Percentiles rank a stretch among this genome's conserved stretches.
Evolutionary conservation across 1,140 invertebrate species (phyloP).

Genomic region (Papilio helenus): DNA sequence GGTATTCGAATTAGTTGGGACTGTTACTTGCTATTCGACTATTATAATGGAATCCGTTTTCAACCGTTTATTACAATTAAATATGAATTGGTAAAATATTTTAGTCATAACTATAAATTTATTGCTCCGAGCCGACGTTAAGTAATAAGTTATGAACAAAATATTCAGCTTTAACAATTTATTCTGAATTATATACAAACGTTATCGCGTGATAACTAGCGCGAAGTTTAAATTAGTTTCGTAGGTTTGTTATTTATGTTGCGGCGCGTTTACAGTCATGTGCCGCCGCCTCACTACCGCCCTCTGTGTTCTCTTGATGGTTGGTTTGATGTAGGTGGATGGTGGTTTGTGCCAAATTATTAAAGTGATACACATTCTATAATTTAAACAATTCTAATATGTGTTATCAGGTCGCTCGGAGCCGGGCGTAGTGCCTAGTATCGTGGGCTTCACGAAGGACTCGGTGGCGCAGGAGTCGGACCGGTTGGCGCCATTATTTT

Average conservation of each 20-base stretch:
- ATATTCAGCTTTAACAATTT: background rate
- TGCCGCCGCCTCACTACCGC: background rate
- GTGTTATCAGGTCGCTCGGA: conserved; percentile 78
- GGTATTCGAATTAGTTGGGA: background rate
- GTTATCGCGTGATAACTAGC: conserved; percentile 30
- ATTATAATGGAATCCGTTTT: background rate
- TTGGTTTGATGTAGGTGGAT: no score
- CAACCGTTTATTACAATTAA: background rate
- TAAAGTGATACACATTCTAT: background rate
- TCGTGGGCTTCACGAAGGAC: conserved; percentile 79
- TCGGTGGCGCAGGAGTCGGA: conserved; percentile 77
- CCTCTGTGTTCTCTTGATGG: background rate
- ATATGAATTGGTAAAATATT: background rate
- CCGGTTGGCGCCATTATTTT: conserved; percentile 85
- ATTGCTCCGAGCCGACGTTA: background rate
- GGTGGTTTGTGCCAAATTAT: background rate
- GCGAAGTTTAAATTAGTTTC: conserved; percentile 36
- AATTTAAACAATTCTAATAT: conserved; percentile 11
- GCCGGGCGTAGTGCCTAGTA: conserved; percentile 77
- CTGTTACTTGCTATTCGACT: background rate
- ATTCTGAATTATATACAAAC: conserved; percentile 32
- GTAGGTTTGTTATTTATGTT: conserved; percentile 32
- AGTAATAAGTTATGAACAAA: conserved; percentile 15
- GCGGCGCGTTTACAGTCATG: conserved; percentile 11
- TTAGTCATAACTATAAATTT: conserved; percentile 11